Base-by-base conservation (phyloP, 2,888 invertebrate genomes). In the Dolichopus griseipennis region DNA sequence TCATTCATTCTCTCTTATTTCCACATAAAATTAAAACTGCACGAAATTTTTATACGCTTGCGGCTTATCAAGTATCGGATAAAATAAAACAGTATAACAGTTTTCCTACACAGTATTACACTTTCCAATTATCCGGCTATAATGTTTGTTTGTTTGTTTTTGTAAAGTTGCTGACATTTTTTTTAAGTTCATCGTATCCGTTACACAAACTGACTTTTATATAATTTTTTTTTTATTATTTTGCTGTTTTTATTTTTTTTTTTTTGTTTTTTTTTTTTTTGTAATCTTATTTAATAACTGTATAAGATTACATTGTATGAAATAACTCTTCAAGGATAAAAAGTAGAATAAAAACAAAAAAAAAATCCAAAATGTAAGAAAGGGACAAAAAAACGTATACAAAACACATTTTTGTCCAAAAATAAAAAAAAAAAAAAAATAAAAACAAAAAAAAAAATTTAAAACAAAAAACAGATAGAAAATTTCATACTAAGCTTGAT, bases 271-370 rank as follows among this genome's bases (percentile, higher is more conserved):
- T 7, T 52, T 52, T 52, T 52, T n/a, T 6, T n/a, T 18, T 2
- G 52, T 52, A 52, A 52, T 52, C 52, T 52, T n/a, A 52, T 52
- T 52, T 18, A 52, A 52, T 52, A 52, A 18, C 52, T 52, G 52
- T 52, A 52, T 52, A 15, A 52, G 52, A 52, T 52, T 52, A 52
- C 52, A 52, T 52, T 52, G 52, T 52, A 52, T 15, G 2, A 52
- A 52, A 52, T 52, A 52, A 52, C 18, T 52, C 18, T 52, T 52
- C 15, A 52, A 52, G 52, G 52, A 52, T 52, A 52, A 12, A 7
- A 18, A 18, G 9, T 34, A 34, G 12, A 43, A 43, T 43, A 10
- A 10, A 18, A 18, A 37, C 5, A 41, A 41, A 41, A 41, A 41
- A 41, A 15, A 41, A 15, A 41, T n/a, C n/a, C 27, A 27, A 2